Percentiles rank a stretch among this genome's conserved stretches.
Evolutionary conservation across 2,113 vertebrate genomes (phyloP).

Genomic region (Oncorhynchus masou): DNA sequence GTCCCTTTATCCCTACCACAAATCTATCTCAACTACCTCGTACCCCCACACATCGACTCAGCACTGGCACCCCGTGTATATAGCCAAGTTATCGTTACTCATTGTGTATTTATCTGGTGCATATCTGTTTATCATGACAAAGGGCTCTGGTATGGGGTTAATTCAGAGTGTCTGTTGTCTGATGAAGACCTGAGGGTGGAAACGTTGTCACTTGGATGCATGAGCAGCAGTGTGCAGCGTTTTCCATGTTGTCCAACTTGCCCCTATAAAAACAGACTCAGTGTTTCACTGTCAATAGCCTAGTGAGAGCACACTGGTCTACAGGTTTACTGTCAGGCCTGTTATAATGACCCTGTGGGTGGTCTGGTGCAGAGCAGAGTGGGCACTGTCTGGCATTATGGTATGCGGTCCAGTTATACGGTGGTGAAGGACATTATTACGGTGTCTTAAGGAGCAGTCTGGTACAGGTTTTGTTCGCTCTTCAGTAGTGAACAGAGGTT

Average conservation of each 20-base stretch:
- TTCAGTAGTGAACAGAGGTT: not conserved
- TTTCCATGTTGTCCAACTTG: too few relatives aligned
- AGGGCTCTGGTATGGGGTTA: not conserved
- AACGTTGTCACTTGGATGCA: too few relatives aligned
- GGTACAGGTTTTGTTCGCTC: conserved; percentile 8
- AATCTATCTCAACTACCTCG: too few relatives aligned
- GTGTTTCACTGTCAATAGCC: conserved; percentile 12
- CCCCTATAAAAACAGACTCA: conserved; percentile 4
- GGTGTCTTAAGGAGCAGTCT: not conserved
- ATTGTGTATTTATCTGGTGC: not conserved
- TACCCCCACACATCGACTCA: too few relatives aligned
- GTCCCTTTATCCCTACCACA: not conserved
- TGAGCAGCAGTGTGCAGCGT: too few relatives aligned
- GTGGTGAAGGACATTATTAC: too few relatives aligned
- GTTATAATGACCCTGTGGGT: conserved; percentile 10
- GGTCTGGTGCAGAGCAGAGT: conserved; percentile 35
- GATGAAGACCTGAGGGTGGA: too few relatives aligned
- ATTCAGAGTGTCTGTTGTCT: not conserved
- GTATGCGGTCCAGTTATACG: conserved; percentile 12
- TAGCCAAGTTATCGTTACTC: too few relatives aligned
- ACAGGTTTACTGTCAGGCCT: not conserved
- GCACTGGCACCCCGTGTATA: too few relatives aligned
- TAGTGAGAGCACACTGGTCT: not conserved
- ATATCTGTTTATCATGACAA: not conserved
- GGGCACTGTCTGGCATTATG: conserved; percentile 21